Base-by-base conservation (phyloP, 2,888 invertebrate genomes). In the Hirtodrosophila trivittata region DNA sequence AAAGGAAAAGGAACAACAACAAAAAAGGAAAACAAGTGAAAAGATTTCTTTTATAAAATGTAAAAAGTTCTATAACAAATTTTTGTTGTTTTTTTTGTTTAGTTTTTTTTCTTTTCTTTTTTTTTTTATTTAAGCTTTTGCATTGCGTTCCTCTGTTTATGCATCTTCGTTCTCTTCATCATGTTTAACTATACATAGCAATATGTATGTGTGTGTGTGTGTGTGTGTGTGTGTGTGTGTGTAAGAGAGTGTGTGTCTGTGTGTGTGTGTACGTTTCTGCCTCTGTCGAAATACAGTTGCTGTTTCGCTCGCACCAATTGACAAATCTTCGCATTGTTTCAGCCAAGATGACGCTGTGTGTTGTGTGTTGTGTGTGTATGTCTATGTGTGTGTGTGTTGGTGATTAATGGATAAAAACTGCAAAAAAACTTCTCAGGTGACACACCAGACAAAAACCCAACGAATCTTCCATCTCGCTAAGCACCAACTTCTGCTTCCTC, bases 51-150 rank as follows among this genome's bases (percentile, higher is more conserved):
- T 72, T 18, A 66, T 68, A 72, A 72, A 52, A 49, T 70, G 38
- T 68, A 67, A 67, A 69, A 70, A 68, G 54, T 68, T 62, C 56
- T 74, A 75, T 56, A 75, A 75, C 75, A 69, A 21, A 21, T 21
- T 21, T 42, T 21, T 21, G 18, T 21, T 2, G 35, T 50, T 51
- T 69, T 38, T 58, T 66, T 46, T 26, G 26, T 37, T 52, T 8
- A 64, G 9, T 6, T 46, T 38, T 50, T 59, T 32, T 47, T 32
- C 14, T 57, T 39, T 33, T 32, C 8, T 46, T 26, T 26, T 30
- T 28, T 21, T 30, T 56, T 54, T 72, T 60, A 54, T 67, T 55
- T 47, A 68, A 66, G 58, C 52, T 68, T 62, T 60, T 30, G 41
- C 32, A 46, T 67, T 67, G 49, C 37, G 35, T 63, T 72, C 18